Evolutionary conservation across 2,797 vertebrate species (phyloP), one percentile per base, ranked within the genome.

Genomic region (Valencia hispanica): DNA sequence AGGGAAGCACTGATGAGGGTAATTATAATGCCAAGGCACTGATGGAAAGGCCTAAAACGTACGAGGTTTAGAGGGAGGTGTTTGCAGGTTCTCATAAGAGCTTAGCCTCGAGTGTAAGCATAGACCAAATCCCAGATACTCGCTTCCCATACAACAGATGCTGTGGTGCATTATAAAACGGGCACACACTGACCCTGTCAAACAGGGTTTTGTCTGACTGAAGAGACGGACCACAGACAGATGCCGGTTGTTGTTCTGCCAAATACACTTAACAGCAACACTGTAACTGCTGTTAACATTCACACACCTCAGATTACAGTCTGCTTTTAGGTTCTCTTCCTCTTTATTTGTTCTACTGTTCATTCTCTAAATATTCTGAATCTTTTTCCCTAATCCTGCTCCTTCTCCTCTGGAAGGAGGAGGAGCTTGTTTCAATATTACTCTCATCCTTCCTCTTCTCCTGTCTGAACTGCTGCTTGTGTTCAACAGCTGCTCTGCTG

Each of bases 21-120:
- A 87, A 87, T 93, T 89, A 91, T 78, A 81, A 86, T 84, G 80
- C 81, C 69, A 43, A 76, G 69, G 81, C 81, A 70, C 75, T 78
- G 72, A 79, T 90, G 81, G 78, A 83, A 65, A 72, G 79, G 73
- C 69, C 73, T 73, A 30, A 70, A 82, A 55, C 55, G 72, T 80
- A 72, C 73, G 79, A 12, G 77, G 83, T 70, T 74, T 86, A 73
- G 70, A 76, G 72, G 81, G 51, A 83, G 83, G 77, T 78, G 79
- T 75, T 27, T 81, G 73, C 66, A 32, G 53, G n/a, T 39, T 59
- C 78, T 81, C 61, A 84, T 68, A 77, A 83, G 51, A 79, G 74
- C 71, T 55, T 84, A 79, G 53, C 74, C 65, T 51, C 45, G 72
- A 78, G 50, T 71, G 43, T 14, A 32, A 72, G 53, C 55, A 65